Evolutionary conservation across 2,888 invertebrate species (phyloP).

Genomic region (Erebia aethiops): DNA sequence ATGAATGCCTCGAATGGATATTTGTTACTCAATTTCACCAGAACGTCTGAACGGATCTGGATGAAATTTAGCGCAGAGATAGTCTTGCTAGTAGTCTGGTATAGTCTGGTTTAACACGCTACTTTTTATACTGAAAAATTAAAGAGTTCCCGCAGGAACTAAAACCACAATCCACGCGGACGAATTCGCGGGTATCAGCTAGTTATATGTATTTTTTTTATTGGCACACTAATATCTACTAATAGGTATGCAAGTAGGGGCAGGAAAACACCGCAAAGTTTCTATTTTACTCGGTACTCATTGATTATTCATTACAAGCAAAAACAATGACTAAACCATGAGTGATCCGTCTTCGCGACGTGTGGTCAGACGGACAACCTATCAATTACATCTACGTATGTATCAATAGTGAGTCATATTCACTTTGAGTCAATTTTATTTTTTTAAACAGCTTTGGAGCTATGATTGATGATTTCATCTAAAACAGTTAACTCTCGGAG

Average conservation of each 20-base stretch:
- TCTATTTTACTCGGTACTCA: slow-evolving; percentile 28
- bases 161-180: too few relatives aligned
- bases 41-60: too few relatives aligned
- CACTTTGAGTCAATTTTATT: slow-evolving; percentile 5
- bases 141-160: too few relatives aligned
- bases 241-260: background rate
- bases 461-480: too few relatives aligned
- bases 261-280: slow-evolving; percentile 22
- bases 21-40: too few relatives aligned
- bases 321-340: slow-evolving; percentile 47
- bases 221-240: background rate
- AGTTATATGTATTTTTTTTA: background rate
- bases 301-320: slow-evolving; percentile 40
- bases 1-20: too few relatives aligned
- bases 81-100: too few relatives aligned
- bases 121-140: too few relatives aligned
- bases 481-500: too few relatives aligned
- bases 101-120: too few relatives aligned
- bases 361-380: slow-evolving; percentile 43
- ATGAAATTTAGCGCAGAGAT: too few relatives aligned
- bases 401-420: background rate
- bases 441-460: background rate
- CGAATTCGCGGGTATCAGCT: too few relatives aligned
- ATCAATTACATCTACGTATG: slow-evolving; percentile 34
- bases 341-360: slow-evolving; percentile 38